Base-by-base conservation (phyloP, 2,797 vertebrate genomes). In the Gymnoscopelus microlampas region DNA sequence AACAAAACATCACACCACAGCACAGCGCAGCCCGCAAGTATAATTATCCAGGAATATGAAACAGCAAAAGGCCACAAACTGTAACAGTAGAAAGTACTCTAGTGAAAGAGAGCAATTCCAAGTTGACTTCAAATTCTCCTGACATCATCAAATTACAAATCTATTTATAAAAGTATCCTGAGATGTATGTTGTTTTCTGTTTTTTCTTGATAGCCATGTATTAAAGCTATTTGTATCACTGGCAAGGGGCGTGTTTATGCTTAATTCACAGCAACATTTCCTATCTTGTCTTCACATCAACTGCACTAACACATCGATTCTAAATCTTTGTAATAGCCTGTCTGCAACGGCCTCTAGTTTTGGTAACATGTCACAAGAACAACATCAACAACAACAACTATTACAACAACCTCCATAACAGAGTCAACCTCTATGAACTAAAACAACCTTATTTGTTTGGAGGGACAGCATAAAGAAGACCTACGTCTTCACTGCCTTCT, bases 201-300 rank as follows among this genome's bases (percentile, higher is more conserved):
- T 13, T 47, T 47, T 47, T 60, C 56, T 6, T 35, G 2, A 15
- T 29, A 32, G 19, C 2, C 2, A 49, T 62, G 23, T 66, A 59
- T 51, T 53, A 12, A 73, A 78, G 26, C 67, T 50, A 69, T 74
- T 53, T 35, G 10, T 53, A 53, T 11, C 2, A 1, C 23, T n/a
- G 49, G 53, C 24, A 26, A n/a, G 26, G n/a, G 59, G 39, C 9
- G 29, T 8, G 13, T 0, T 54, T 54, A 26, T 35, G 58, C 50
- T 49, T 66, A 19, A 68, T 72, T 83, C 77, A 79, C 60, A 76
- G 35, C 48, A 50, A 71, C 54, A 54, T 35, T 56, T 57, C 11
- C 66, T 61, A 76, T 35, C n/a, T 63, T 60, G 72, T 54, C 53
- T 55, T 66, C 47, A 66, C 50, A 73, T 79, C 71, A 66, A 44